These are phyloP conservation scores for Stramonita haemastoma DNA, from an alignment of 2,888 invertebrate genomes.

Conservation along the genomic window DNA sequence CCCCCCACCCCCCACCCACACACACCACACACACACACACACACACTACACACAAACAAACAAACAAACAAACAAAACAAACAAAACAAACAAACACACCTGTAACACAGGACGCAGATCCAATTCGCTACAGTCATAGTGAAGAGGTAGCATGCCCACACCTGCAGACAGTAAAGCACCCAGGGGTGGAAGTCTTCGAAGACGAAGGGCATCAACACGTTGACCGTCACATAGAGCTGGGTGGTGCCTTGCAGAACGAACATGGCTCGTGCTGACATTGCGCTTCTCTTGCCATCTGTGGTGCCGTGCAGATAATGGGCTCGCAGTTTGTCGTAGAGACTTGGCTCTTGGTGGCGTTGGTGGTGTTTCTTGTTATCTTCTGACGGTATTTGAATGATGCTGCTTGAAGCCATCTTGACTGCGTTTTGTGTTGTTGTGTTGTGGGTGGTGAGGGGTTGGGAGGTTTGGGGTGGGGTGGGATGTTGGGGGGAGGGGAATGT, in stretches of 20 bases:
- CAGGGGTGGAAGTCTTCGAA: slow-evolving; percentile 57
- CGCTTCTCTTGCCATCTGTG: not conserved
- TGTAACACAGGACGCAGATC: slow-evolving; percentile 59
- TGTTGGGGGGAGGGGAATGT: not conserved
- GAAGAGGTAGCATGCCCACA: slow-evolving; percentile 56
- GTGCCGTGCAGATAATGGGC: slow-evolving; percentile 43
- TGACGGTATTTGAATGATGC: not conserved
- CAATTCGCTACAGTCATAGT: slow-evolving; percentile 62
- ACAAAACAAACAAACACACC: slow-evolving; percentile 42
- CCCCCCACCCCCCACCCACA: no score
- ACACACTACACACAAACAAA: no score
- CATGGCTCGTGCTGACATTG: slow-evolving; percentile 41
- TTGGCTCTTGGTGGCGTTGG: not conserved
- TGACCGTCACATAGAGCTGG: slow-evolving; percentile 58
- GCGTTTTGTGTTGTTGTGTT: not conserved
- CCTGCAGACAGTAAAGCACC: slow-evolving; percentile 61
- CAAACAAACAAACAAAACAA: not conserved
- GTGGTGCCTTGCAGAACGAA: slow-evolving; percentile 60
- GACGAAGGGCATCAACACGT: slow-evolving; percentile 57
- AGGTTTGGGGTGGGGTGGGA: not conserved
- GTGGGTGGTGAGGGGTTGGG: not conserved
- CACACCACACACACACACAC: not conserved
- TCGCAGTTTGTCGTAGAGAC: slow-evolving; percentile 30
- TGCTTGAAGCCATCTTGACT: not conserved
- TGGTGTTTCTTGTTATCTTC: not conserved